Percentiles rank a stretch among this genome's conserved stretches.
Conservation (phyloP, 23 tunicate genomes). For the Clavelina lepadiformis region DNA sequence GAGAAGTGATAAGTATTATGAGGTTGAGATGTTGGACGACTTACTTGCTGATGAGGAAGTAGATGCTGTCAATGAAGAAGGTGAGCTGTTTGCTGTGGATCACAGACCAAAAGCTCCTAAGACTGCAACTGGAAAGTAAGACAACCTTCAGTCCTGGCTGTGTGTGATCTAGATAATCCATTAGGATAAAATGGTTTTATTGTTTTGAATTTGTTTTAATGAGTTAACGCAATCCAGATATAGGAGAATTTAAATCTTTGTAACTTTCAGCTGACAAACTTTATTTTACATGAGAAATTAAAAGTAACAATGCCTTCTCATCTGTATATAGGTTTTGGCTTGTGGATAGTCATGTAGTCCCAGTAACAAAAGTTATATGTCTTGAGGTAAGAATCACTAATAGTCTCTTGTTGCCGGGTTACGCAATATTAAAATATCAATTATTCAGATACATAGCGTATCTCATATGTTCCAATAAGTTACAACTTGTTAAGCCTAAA, state of each 20-base stretch:
- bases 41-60: conserved; percentile 39
- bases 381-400: conserved; percentile 19
- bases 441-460: background rate
- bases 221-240: too few relatives aligned
- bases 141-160: too few relatives aligned
- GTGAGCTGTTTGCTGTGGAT: conserved; percentile 46
- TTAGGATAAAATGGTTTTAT: too few relatives aligned
- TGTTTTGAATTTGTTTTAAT: too few relatives aligned
- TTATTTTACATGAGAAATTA: too few relatives aligned
- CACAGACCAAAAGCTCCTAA: conserved; percentile 17
- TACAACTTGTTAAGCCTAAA: background rate
- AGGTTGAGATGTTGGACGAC: conserved; percentile 28
- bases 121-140: conserved; percentile 14
- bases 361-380: conserved; percentile 27
- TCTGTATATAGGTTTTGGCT: conserved; percentile 32
- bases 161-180: too few relatives aligned
- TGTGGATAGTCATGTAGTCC: conserved; percentile 13
- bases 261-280: too few relatives aligned
- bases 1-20: conserved; percentile 49
- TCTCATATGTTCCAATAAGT: background rate
- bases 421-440: too few relatives aligned
- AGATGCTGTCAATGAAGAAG: conserved; percentile 3
- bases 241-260: too few relatives aligned
- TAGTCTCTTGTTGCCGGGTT: background rate
- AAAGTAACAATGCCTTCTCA: too few relatives aligned